Base-by-base conservation (phyloP, 2,113 vertebrate genomes). In the Sceloporus tristichus region DNA sequence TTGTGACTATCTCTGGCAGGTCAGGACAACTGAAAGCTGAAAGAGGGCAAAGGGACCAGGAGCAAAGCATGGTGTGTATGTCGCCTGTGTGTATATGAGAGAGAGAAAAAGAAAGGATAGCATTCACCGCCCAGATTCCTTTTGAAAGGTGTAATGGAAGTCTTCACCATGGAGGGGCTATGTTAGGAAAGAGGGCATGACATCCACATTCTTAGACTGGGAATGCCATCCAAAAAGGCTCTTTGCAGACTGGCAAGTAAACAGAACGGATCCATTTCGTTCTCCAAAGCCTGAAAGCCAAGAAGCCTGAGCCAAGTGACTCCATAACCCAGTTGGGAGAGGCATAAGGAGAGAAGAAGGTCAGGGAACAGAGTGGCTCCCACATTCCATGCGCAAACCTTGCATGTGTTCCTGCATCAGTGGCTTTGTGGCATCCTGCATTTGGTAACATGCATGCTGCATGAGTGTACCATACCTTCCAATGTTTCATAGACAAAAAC, bases 91-190 rank as follows among this genome's bases (percentile, higher is more conserved):
- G 48, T 7, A 7, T 7, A 48, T 48, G 48, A 48, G 48, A 48
- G 48, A 48, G 48, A 48, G 48, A 48, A 7, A 48, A 48, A 48
- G 48, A 48, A 7, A 48, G 48, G 7, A 48, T 48, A 48, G 48
- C 48, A 48, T 42, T 11, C 82, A 90, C 84, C 85, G 16, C 84
- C 74, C 83, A 89, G 76, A 84, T 54, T 1, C 25, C 91, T 90
- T 94, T 53, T 95, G 89, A 84, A 93, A 90, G 93, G 90, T 93
- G 90, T 92, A 90, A 92, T 92, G 78, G 93, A 59, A 79, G 66
- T 84, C 85, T 89, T 70, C 89, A 14, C 77, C 19, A 66, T 89
- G 93, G 84, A 84, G 0, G 89, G 71, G 90, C 21, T 0, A 27
- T 68, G 0, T 85, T 74, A 38, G 40, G 2, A 48, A 93, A 93